Evolutionary conservation across 2,888 invertebrate genomes (phyloP).

Genomic region (Yponomeuta cagnagella): DNA sequence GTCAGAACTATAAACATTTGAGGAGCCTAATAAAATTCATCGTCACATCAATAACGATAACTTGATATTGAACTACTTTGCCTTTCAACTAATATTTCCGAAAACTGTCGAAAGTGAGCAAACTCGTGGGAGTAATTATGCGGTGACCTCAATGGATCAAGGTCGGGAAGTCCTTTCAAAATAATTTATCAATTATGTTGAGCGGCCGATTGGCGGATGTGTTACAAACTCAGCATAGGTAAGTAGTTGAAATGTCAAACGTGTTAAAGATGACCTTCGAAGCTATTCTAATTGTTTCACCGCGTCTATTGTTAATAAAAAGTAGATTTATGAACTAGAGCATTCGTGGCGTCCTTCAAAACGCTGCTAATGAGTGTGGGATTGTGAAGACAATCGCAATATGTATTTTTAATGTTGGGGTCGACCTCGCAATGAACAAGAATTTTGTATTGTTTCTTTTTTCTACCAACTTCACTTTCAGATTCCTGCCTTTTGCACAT

Average conservation of each 20-base stretch:
- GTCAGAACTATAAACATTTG: too few species aligned
- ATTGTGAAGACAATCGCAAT: slow-evolving; percentile 24
- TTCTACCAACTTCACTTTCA: background rate
- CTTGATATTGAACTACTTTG: too few species aligned
- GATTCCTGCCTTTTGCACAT: background rate
- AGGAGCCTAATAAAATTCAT: too few species aligned
- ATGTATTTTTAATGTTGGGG: slow-evolving; percentile 16
- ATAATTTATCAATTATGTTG: background rate
- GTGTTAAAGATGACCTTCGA: slow-evolving; percentile 20
- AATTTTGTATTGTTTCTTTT: background rate
- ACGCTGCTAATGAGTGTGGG: slow-evolving; percentile 49
- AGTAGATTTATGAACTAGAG: slow-evolving; percentile 19
- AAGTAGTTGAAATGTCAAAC: slow-evolving; percentile 20
- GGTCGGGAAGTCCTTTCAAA: background rate
- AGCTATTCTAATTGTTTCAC: background rate
- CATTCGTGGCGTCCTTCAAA: slow-evolving; percentile 36
- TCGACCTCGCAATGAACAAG: background rate
- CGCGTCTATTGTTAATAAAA: slow-evolving; percentile 1
- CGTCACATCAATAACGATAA: too few species aligned
- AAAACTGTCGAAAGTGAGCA: background rate
- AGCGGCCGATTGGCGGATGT: background rate
- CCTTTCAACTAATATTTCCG: too few species aligned
- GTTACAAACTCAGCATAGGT: background rate
- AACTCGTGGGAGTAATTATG: background rate
- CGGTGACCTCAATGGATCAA: background rate